Evolutionary conservation across 2,888 invertebrate species (phyloP).

Genomic region (Nemotelus nigrinus): DNA sequence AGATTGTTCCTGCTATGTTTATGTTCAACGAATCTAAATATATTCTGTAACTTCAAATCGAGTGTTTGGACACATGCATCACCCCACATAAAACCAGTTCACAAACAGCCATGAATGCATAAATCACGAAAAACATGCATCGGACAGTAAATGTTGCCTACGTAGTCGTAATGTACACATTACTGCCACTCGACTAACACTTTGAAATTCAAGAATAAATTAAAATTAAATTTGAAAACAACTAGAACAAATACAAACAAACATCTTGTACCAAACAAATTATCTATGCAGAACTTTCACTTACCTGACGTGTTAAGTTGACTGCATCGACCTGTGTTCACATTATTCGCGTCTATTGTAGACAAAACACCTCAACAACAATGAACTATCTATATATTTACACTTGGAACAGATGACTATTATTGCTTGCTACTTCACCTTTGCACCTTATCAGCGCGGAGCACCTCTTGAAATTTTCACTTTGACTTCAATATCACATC

Average conservation of each 20-base stretch:
- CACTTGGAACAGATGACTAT: slow-evolving; percentile 30
- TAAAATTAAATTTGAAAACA: slow-evolving; percentile 17
- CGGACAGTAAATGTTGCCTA: too few relatives aligned
- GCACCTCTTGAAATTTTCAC: slow-evolving; percentile 39
- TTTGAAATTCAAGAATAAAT: slow-evolving; percentile 7
- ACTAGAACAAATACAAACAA: slow-evolving; percentile 5
- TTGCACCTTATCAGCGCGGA: slow-evolving; percentile 25
- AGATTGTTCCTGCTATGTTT: too few relatives aligned
- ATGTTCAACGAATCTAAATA: too few relatives aligned
- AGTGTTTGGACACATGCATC: too few relatives aligned
- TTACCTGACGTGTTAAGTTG: slow-evolving; percentile 13
- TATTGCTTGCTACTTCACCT: slow-evolving; percentile 30
- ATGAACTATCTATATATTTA: slow-evolving; percentile 12
- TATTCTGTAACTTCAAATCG: too few relatives aligned
- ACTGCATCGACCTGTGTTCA: slow-evolving; percentile 2
- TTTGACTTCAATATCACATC: slow-evolving; percentile 32
- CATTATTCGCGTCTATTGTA: slow-evolving; percentile 27
- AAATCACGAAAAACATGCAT: too few relatives aligned
- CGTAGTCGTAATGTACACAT: too few relatives aligned
- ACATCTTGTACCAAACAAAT: not conserved
- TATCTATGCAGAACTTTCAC: slow-evolving; percentile 4
- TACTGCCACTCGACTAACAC: slow-evolving; percentile 6
- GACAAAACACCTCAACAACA: slow-evolving; percentile 24
- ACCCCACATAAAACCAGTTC: too few relatives aligned
- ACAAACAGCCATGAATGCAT: too few relatives aligned